Conservation (phyloP, 2,113 vertebrate species). For the Prochilodus magdalenae region DNA sequence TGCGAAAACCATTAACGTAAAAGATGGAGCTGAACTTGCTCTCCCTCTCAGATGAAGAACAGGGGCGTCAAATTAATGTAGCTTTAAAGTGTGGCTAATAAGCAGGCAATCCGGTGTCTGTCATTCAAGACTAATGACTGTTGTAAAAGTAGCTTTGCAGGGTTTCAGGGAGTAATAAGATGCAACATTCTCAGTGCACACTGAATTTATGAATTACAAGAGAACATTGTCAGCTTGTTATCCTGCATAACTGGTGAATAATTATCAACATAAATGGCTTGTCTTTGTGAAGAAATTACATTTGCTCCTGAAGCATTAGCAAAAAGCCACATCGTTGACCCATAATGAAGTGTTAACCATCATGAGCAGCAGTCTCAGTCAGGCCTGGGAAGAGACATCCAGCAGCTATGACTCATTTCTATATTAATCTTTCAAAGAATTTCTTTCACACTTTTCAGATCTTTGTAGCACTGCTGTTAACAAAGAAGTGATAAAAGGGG, state of each 20-base stretch:
- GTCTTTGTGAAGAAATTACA: not conserved
- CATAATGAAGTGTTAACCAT: not conserved
- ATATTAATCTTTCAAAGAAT: slow-evolving; percentile 1
- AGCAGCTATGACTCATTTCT: not conserved
- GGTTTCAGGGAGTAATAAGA: too few species aligned
- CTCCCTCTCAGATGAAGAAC: too few species aligned
- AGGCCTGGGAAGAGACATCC: not conserved
- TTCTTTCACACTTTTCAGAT: not conserved
- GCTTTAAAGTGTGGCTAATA: too few species aligned
- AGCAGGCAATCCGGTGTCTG: too few species aligned
- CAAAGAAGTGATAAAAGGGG: not conserved
- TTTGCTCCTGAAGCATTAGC: not conserved
- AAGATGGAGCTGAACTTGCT: too few species aligned
- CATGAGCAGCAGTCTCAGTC: not conserved
- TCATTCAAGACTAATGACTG: too few species aligned
- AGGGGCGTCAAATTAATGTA: too few species aligned
- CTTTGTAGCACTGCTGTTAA: not conserved
- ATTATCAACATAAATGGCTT: not conserved
- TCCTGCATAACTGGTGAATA: not conserved
- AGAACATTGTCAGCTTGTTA: not conserved
- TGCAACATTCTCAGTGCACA: not conserved
- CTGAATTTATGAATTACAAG: not conserved
- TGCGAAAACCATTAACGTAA: too few species aligned
- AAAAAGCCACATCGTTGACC: not conserved
- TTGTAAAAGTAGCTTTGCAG: too few species aligned